Base-by-base conservation (phyloP, 2,797 vertebrate genomes). In the Lithobates sylvaticus region DNA sequence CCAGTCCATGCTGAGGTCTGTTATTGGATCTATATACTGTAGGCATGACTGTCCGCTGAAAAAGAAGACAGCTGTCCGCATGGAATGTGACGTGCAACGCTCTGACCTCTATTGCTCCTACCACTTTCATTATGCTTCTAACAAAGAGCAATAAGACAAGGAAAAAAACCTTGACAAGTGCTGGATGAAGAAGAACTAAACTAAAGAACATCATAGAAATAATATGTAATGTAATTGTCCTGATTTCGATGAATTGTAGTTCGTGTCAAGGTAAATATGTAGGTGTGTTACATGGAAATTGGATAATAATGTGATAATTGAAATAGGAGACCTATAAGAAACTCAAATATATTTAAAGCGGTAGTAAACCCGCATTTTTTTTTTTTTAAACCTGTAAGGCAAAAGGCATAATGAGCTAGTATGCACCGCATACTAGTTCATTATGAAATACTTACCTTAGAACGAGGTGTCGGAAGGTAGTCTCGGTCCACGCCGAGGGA, bases 21-120 rank as follows among this genome's bases (percentile, higher is more conserved):
- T 91, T 87, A 86, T 84, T 88, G 87, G 90, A 90, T 89, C 92
- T 89, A 89, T 90, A 87, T 85, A 87, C 89, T 81, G 89, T 84
- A 81, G 84, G 82, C 88, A 90, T 90, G 87, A 89, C 61, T 72
- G 88, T 89, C 87, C 76, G 81, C 88, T 89, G 86, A 89, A 86
- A 91, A 91, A 90, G 75, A 85, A 81, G 91, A 91, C 91, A 92
- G 88, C 89, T 91, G 88, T 88, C 83, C 39, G 86, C 77, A 54
- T 27, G 87, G 83, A 78, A 86, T 83, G 76, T 78, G 58, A 78
- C 21, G 34, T 81, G 64, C 70, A 42, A 61, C 50, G 75, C 71
- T 81, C 78, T n/a, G 13, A 81, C 68, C 83, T 86, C 47, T 39
- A 76, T 6, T 70, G 70, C 16, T 34, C 34, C n/a, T 84, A 67